A percentile compares a stretch with the other conserved stretches of the same genome.
Evolutionary conservation across 2,797 vertebrate species (phyloP).

Genomic region (Chelon auratus): DNA sequence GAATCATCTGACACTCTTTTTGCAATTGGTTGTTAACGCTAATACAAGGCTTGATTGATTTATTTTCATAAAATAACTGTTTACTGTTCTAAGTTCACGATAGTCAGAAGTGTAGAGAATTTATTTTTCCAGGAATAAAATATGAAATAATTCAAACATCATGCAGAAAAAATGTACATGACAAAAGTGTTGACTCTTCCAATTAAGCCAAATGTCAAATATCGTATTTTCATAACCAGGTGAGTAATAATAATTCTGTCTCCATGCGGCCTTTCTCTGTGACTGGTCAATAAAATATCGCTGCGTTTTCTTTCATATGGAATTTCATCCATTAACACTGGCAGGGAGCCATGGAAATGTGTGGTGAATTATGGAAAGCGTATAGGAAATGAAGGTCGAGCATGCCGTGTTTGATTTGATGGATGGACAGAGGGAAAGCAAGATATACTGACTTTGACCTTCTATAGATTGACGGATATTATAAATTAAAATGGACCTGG

Average conservation of each 20-base stretch:
- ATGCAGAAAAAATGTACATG: not conserved
- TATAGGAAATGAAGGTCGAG: constrained; percentile 49
- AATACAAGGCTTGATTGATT: not conserved
- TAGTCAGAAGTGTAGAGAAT: no score
- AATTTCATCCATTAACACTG: constrained; percentile 13
- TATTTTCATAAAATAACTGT: not conserved
- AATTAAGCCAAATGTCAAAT: not conserved
- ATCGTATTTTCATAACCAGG: not conserved
- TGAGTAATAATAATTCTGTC: constrained; percentile 15
- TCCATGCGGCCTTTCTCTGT: not conserved
- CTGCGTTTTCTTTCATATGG: constrained; percentile 5
- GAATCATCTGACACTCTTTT: not conserved
- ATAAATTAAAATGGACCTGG: constrained; percentile 30
- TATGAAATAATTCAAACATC: not conserved
- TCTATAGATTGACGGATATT: constrained; percentile 24
- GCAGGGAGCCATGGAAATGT: constrained; percentile 13
- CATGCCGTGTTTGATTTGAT: constrained; percentile 53
- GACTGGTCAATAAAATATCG: constrained; percentile 31
- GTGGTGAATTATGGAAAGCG: constrained; percentile 28
- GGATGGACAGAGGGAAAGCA: constrained; percentile 39
- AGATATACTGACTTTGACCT: constrained; percentile 47
- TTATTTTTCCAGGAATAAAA: no score
- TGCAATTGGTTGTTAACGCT: not conserved
- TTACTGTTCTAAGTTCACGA: not conserved
- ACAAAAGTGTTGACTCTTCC: not conserved